Conservation (phyloP, 1,140 invertebrate species). For the Papilio polyxenes region DNA sequence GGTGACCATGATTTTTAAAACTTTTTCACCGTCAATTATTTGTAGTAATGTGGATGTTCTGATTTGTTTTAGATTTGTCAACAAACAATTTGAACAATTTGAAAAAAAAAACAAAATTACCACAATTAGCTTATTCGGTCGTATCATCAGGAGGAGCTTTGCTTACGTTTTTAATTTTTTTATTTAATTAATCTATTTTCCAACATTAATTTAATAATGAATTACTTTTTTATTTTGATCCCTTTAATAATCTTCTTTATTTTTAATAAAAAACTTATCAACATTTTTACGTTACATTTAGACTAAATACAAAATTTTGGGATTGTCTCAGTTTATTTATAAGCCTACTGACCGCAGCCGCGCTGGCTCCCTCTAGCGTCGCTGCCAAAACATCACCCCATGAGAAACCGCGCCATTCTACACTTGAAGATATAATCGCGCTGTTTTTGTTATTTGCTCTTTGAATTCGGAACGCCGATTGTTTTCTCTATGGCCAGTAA, state of each 20-base stretch:
- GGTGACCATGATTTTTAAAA: slow-evolving; percentile 39
- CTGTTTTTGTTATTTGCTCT: slow-evolving; percentile 65
- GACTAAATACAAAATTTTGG: background rate
- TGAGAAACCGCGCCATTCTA: slow-evolving; percentile 61
- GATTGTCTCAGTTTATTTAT: background rate
- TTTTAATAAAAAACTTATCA: no score
- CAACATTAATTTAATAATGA: background rate
- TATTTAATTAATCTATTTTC: background rate
- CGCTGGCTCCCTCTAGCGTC: slow-evolving; percentile 57
- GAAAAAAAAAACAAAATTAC: no score
- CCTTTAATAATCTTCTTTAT: no score
- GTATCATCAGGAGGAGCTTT: no score
- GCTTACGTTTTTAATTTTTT: no score
- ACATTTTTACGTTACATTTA: no score
- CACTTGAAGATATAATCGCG: slow-evolving; percentile 67
- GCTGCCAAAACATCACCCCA: slow-evolving; percentile 63
- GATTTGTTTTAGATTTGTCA: no score
- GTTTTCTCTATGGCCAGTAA: slow-evolving; percentile 61
- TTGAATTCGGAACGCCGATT: slow-evolving; percentile 60
- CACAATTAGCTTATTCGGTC: no score
- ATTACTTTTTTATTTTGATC: no score
- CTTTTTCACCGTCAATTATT: background rate
- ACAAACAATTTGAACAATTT: no score
- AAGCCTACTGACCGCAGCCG: background rate
- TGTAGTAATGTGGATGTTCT: background rate